Evolutionary conservation across 1,140 invertebrate species (phyloP).

Genomic region (Octopus sinensis): DNA sequence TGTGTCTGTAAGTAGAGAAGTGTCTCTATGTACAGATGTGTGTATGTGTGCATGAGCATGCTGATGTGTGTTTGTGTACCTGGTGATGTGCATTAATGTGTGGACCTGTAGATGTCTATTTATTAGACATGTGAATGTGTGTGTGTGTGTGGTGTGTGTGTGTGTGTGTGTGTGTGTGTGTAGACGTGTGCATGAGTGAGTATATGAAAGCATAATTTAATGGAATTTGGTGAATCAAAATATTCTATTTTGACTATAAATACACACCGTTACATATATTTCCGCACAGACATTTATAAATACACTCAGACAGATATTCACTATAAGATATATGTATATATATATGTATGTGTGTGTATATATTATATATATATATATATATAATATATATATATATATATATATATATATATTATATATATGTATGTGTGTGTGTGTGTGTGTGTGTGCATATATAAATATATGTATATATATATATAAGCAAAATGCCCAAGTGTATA

Average conservation of each 20-base stretch:
- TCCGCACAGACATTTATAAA: background rate
- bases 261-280: background rate
- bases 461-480: background rate
- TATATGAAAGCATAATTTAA: background rate
- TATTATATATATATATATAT: slow-evolving; percentile 1
- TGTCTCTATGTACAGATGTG: too few relatives aligned
- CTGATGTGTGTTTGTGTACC: too few relatives aligned
- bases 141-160: too few relatives aligned
- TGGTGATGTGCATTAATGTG: too few relatives aligned
- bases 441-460: background rate
- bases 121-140: background rate
- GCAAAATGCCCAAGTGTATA: background rate
- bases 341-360: background rate
- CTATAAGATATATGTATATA: background rate
- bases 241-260: background rate
- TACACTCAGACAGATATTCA: background rate
- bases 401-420: background rate
- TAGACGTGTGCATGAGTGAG: background rate
- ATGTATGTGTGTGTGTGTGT: background rate
- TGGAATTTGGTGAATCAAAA: too few relatives aligned
- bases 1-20: too few relatives aligned
- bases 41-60: background rate
- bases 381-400: background rate
- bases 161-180: background rate
- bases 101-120: too few relatives aligned